phyloP scores from a whole-genome alignment of 92 coral and sea anemone genomes.

The Heteractis magnifica region DNA sequence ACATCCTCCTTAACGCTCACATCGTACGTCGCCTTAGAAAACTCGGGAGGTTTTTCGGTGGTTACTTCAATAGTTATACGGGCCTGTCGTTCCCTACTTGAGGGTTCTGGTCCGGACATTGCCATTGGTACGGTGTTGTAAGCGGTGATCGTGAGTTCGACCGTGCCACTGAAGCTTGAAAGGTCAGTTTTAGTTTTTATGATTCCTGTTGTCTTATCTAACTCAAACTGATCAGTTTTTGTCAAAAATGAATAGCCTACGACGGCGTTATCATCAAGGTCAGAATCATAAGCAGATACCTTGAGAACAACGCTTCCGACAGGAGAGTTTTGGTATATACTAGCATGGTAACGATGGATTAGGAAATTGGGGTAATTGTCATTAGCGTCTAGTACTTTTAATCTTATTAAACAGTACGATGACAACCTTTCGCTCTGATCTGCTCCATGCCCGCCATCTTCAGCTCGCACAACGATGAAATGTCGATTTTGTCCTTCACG shows the following conservation, averaged over 20 bases:
- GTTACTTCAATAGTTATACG: conserved; percentile 56
- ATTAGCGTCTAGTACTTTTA: conserved; percentile 64
- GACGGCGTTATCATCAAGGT: conserved; percentile 53
- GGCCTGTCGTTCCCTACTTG: conserved; percentile 32
- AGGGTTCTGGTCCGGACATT: conserved; percentile 25
- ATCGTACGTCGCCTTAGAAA: conserved; percentile 42
- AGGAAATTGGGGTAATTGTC: conserved; percentile 77
- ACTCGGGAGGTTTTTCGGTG: conserved; percentile 57
- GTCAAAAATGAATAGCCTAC: conserved; percentile 56
- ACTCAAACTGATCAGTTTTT: conserved; percentile 56
- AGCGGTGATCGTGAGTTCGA: conserved; percentile 34
- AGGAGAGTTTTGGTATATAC: conserved; percentile 48
- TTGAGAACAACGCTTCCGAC: conserved; percentile 62
- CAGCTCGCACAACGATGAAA: conserved; percentile 59
- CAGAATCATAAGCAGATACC: conserved; percentile 70
- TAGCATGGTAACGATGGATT: conserved; percentile 54
- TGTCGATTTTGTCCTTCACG: conserved; percentile 51
- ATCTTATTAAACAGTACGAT: conserved; percentile 52
- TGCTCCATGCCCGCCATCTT: conserved; percentile 75
- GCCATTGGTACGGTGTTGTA: conserved; percentile 62
- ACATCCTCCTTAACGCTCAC: conserved; percentile 57
- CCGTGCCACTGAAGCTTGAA: conserved; percentile 44
- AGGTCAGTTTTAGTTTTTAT: conserved; percentile 62
- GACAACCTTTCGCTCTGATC: conserved; percentile 38
- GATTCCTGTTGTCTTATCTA: conserved; percentile 54